Evolutionary conservation across 1,140 invertebrate genomes (phyloP).

Genomic region (Rhopalosiphum padi): DNA sequence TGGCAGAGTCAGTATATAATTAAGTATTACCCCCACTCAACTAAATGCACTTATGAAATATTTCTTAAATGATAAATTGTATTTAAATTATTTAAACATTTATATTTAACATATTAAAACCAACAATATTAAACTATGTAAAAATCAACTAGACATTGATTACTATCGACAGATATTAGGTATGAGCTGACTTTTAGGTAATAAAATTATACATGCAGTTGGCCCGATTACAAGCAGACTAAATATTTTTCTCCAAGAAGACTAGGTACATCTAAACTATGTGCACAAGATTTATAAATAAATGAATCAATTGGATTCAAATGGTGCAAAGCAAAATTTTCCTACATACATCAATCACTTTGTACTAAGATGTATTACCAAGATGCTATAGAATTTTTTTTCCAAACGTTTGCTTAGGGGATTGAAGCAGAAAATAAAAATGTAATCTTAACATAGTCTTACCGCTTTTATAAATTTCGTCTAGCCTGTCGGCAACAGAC

Average conservation of each 20-base stretch:
- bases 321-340: not conserved
- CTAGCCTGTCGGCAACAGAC: conserved; percentile 90
- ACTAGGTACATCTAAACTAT: not conserved
- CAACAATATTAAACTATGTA: not conserved
- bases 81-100: not conserved
- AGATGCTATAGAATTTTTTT: not conserved
- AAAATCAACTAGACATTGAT: not conserved
- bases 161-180: not conserved
- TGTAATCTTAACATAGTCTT: conserved; percentile 58
- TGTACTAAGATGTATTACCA: not conserved
- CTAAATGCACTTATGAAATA: not conserved
- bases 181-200: not conserved
- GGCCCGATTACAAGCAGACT: no score
- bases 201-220: not conserved
- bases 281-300: not conserved
- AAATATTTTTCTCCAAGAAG: not conserved
- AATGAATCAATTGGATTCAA: not conserved
- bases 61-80: not conserved
- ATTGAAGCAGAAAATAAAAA: not conserved
- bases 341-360: not conserved
- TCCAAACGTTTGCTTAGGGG: no score
- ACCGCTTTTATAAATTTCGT: conserved; percentile 96
- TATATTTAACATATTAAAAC: not conserved
- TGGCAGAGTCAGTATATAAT: not conserved
- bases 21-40: not conserved